Evolutionary conservation across 2,113 vertebrate genomes (phyloP), one percentile per base, ranked within the genome.

Genomic region (Salminus brasiliensis): DNA sequence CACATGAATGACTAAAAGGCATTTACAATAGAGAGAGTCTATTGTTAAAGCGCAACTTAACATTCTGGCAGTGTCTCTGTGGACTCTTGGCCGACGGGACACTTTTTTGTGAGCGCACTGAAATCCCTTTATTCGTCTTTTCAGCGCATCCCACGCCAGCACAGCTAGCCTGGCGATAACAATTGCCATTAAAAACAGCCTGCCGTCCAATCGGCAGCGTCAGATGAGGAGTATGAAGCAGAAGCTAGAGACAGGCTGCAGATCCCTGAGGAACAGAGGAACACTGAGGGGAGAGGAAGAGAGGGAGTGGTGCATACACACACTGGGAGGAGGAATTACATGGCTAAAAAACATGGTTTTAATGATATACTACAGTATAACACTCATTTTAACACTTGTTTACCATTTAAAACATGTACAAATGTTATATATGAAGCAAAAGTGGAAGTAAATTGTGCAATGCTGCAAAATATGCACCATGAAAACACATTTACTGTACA

Each of bases 111-210:
- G 15, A 1, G 53, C 25, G 47, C 62, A 10, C 34, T n/a, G 45
- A 80, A 80, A 80, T 74, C 71, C 39, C 10, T 65, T 55, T 59
- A 60, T 72, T 59, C 16, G 43, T 71, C 67, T 49, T 67, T 76
- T 76, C 69, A 16, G 73, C 43, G 80, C 34, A 69, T 76, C 78
- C 68, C 45, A n/a, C 23, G 21, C 72, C 32, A 76, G 39, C 27
- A 12, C 8, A 32, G 23, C 23, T 65, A 52, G 47, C 72, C 72
- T 67, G 55, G 29, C 59, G 39, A 55, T 72, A 66, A 83, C 49
- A 66, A 66, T 39, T 53, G 55, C 62, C 52, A 23, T 53, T 66
- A 65, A 52, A 70, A 55, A 34, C 21, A 23, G n/a, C 11, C 34
- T 59, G 12, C 59, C 5, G 27, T 72, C 52, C 60, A 67, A 43